These are phyloP conservation scores for Muscicapa striata DNA, from an alignment of 2,797 vertebrate genomes.

Conservation along the genomic window DNA sequence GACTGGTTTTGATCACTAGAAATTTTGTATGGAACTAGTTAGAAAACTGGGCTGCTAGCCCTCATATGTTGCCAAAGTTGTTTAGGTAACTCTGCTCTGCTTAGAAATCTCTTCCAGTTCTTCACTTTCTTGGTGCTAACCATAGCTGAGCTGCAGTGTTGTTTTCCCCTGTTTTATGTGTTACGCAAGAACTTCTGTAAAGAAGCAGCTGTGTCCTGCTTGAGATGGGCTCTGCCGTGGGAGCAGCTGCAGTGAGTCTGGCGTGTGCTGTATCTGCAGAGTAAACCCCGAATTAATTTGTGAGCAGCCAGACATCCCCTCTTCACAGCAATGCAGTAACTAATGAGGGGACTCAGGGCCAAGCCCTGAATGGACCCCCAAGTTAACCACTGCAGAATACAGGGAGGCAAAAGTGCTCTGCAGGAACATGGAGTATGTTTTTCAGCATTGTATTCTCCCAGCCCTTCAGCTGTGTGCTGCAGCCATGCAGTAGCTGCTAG, in stretches of 20 bases:
- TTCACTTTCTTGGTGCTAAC: neutral
- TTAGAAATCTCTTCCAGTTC: slow-evolving; percentile 20
- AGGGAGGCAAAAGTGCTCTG: neutral
- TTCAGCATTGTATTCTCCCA: neutral
- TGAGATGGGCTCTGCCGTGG: neutral
- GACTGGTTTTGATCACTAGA: neutral
- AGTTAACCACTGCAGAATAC: neutral
- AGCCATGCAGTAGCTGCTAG: neutral
- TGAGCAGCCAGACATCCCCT: neutral
- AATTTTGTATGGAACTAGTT: slow-evolving; percentile 10
- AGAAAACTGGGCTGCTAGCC: slow-evolving; percentile 2
- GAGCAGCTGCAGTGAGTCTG: neutral
- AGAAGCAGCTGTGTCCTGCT: neutral
- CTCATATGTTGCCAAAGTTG: neutral
- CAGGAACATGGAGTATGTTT: fast-evolving
- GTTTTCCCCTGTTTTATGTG: neutral
- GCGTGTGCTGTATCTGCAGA: neutral
- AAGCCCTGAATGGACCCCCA: neutral
- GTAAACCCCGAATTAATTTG: slow-evolving; percentile 1
- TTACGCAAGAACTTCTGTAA: neutral
- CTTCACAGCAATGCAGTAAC: neutral
- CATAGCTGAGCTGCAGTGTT: neutral
- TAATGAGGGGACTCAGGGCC: neutral
- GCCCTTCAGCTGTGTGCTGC: neutral
- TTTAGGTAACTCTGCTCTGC: slow-evolving; percentile 12